Base-by-base conservation (phyloP, 2,888 invertebrate genomes). In the Athripsodes cinereus region DNA sequence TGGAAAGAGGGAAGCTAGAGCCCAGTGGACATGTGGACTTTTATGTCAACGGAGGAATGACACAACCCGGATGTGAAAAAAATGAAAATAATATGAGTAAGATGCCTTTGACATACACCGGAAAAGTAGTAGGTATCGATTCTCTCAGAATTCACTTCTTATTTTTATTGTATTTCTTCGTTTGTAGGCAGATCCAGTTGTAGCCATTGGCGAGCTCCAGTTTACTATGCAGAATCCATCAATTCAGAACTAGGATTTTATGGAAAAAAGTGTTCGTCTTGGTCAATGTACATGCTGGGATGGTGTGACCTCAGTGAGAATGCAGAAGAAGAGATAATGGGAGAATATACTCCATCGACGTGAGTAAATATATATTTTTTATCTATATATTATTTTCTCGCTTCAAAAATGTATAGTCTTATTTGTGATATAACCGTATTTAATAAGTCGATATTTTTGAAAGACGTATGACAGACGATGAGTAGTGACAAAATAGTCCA, bases 191-290 rank as follows among this genome's bases (percentile, higher is more conserved):
- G 75, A 50, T 79, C 82, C 0, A 74, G 80, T 3, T 85, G 85
- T 65, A 79, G 79, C 64, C 85, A 86, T 65, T 76, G 74, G 2
- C 71, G 85, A 61, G 84, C 85, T 0, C 81, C 83, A 0, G 64
- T 65, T 1, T 83, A 81, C 66, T 86, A 72, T 64, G 84, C 82
- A 0, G 82, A 83, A 66, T 84, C 85, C 0, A 81, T 82, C 44
- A 69, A 57, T 2, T 75, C 74, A 0, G 64, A 71, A 0, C 58
- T 67, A 0, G 84, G 82, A 0, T 85, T 85, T 68, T 85, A 81
- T 69, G 82, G 74, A 0, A 76, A 71, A 3, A 72, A 71, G 22
- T 85, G 85, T 63, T 66, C 66, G 48, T 74, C 78, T 8, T 82
- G 82, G 82, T 68, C 81, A 18, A 68, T 73, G 1, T 76, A 80